These are phyloP conservation scores for Mizuhopecten yessoensis DNA, from an alignment of 1,140 invertebrate species.

Conservation along the genomic window DNA sequence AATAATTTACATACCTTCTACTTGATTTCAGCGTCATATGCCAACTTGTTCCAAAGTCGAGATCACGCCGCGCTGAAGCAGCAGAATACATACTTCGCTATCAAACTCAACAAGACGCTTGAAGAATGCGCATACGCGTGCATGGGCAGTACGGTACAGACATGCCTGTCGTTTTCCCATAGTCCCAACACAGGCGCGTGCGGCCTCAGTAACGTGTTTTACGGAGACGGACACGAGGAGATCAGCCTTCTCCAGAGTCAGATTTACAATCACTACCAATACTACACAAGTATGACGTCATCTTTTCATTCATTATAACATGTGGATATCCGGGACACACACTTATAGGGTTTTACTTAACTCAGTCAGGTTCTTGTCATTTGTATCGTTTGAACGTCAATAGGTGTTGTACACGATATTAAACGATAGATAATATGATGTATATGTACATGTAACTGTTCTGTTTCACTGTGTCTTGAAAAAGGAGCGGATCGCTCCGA, in stretches of 20 bases:
- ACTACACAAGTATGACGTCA: slow-evolving; percentile 62
- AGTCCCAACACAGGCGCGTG: slow-evolving; percentile 59
- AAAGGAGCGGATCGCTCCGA: too few relatives aligned
- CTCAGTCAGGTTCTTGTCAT: too few relatives aligned
- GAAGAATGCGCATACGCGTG: slow-evolving; percentile 64
- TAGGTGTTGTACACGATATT: too few relatives aligned
- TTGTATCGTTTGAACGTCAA: too few relatives aligned
- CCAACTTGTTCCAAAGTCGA: slow-evolving; percentile 60
- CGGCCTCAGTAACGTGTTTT: slow-evolving; percentile 65
- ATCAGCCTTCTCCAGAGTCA: slow-evolving; percentile 40
- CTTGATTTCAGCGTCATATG: slow-evolving; percentile 55
- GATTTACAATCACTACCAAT: slow-evolving; percentile 67
- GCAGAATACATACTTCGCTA: slow-evolving; percentile 58
- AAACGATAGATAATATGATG: too few relatives aligned
- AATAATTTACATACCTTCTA: too few relatives aligned
- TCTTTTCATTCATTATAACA: background rate
- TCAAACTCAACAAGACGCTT: slow-evolving; percentile 60
- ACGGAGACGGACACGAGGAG: slow-evolving; percentile 43
- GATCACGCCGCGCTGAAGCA: slow-evolving; percentile 50
- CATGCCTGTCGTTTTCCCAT: slow-evolving; percentile 67
- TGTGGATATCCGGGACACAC: too few relatives aligned
- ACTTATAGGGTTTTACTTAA: too few relatives aligned
- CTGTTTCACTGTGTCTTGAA: too few relatives aligned
- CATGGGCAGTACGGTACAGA: slow-evolving; percentile 55
- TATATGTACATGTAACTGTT: too few relatives aligned